Evolutionary conservation across 2,888 invertebrate species (phyloP), one percentile per base, ranked within the genome.

Genomic region (Napeogenes sylphis): DNA sequence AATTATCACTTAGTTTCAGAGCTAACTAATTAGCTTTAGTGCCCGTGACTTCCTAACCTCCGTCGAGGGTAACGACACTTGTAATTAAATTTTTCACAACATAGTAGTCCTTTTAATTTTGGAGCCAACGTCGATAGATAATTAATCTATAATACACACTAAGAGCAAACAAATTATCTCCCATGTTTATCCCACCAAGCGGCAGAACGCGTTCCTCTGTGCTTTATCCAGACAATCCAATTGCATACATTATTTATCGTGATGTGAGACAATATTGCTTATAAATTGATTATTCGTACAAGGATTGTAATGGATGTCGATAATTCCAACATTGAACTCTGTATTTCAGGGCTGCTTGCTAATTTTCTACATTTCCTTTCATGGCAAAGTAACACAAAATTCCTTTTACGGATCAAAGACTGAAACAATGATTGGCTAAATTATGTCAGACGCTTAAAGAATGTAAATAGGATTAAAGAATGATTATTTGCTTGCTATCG

Each of bases 371-470:
- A 83, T 83, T 77, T 77, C 73, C 72, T 75, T 73, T 85, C 87
- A 87, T 84, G 81, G 84, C 74, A 82, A 87, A 87, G 85, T 85
- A 87, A 85, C 82, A 87, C 80, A 79, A 83, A 83, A 77, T 85
- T 74, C 74, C 75, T 71, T 69, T 73, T 74, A 70, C 64, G 78
- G 82, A 82, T 78, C 81, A 78, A 80, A 82, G 77, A 72, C 75
- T 68, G 72, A 73, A 74, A 75, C 78, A 80, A 5, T 35, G 35
- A 35, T 35, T 35, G 35, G 35, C 35, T 35, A 35, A 35, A 35
- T 5, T 35, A 35, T 5, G 35, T 35, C 35, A 35, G 35, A 6
- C 2, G 6, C 35, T 6, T 0, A 5, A 35, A 35, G 35, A 35
- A 35, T 5, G 35, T 35, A 35, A 35, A 35, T 35, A 66, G 59